Evolutionary conservation across 2,888 invertebrate species (phyloP).

Genomic region (Actias luna): DNA sequence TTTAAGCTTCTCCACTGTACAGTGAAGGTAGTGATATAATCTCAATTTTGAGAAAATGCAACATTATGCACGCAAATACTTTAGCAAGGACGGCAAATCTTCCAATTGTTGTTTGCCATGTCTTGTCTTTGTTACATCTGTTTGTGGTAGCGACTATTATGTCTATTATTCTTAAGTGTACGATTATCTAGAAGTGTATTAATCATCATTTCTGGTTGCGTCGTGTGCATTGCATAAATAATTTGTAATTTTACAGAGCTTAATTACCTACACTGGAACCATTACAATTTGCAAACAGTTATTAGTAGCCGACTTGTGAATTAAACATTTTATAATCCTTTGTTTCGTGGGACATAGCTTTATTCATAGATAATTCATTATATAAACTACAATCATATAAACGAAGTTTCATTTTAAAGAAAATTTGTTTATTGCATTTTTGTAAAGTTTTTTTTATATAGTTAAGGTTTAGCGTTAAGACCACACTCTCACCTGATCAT

Average conservation of each 20-base stretch:
- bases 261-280: not conserved
- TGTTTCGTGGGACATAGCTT: no score
- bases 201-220: not conserved
- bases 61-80: conserved; percentile 30
- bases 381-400: no score
- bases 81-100: conserved; percentile 33
- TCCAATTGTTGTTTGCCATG: conserved; percentile 28
- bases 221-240: conserved; percentile 2
- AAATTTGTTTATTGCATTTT: no score
- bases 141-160: conserved; percentile 16
- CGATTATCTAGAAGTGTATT: not conserved
- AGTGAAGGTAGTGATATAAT: not conserved
- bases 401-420: no score
- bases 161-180: conserved; percentile 24
- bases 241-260: not conserved
- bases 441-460: no score
- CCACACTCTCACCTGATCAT: no score
- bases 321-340: not conserved
- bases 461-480: no score
- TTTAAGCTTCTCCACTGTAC: not conserved
- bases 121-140: conserved; percentile 1
- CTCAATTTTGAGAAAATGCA: conserved; percentile 32
- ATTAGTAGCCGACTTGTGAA: not conserved
- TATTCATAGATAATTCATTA: not conserved
- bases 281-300: not conserved